Conservation (phyloP, 1,140 invertebrate species). For the Rhagoletis zephyria region DNA sequence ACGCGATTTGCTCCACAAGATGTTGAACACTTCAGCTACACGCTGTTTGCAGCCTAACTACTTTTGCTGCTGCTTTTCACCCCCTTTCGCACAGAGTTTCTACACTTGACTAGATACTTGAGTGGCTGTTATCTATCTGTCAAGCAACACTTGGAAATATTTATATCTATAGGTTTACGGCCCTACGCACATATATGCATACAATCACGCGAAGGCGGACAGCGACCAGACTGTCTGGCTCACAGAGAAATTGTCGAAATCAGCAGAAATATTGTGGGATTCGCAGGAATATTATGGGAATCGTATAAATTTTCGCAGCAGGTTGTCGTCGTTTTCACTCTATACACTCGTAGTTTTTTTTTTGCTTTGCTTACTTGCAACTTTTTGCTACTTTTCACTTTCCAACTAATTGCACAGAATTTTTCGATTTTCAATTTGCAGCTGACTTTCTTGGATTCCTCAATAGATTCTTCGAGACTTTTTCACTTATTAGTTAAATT, state of each 20-base stretch:
- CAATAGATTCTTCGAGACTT: neutral
- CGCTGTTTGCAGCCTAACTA: neutral
- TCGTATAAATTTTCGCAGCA: conserved; percentile 47
- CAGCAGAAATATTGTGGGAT: conserved; percentile 48
- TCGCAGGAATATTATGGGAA: conserved; percentile 46
- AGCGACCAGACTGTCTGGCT: neutral
- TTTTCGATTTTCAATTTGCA: neutral
- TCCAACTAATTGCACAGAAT: conserved; percentile 8
- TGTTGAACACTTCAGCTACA: neutral
- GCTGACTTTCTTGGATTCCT: too few species aligned
- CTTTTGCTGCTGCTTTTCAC: conserved; percentile 5
- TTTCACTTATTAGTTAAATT: neutral
- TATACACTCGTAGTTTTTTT: neutral
- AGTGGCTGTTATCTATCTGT: conserved; percentile 45
- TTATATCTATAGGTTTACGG: neutral
- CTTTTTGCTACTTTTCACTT: conserved; percentile 26
- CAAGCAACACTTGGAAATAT: conserved; percentile 50
- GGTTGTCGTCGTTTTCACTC: conserved; percentile 48
- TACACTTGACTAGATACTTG: conserved; percentile 48
- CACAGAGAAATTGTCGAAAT: conserved; percentile 35
- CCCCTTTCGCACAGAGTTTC: conserved; percentile 10
- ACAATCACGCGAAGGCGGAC: neutral
- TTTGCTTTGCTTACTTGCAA: neutral
- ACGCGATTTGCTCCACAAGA: conserved; percentile 35
- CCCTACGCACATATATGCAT: neutral